Evolutionary conservation across 2,797 vertebrate species (phyloP).

Genomic region (Enoplosus armatus): DNA sequence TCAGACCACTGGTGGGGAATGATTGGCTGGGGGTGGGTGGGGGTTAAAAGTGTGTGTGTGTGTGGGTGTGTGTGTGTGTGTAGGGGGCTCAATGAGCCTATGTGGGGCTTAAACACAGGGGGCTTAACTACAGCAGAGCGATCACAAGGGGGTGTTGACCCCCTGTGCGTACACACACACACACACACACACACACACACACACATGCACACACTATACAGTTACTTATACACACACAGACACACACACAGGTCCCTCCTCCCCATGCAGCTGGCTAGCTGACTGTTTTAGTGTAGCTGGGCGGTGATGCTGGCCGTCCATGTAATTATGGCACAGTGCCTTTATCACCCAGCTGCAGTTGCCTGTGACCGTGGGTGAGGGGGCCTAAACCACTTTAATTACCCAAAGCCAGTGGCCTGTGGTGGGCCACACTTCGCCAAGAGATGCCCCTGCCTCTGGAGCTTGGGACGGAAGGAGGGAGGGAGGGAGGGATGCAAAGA

Average conservation of each 20-base stretch:
- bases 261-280: constrained; percentile 74
- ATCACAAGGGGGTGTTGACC: constrained; percentile 83
- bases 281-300: constrained; percentile 86
- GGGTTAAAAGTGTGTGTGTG: constrained; percentile 55
- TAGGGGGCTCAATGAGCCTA: constrained; percentile 78
- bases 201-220: constrained; percentile 63
- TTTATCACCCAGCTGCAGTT: constrained; percentile 89
- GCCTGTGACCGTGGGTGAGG: constrained; percentile 86
- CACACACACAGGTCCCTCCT: constrained; percentile 55
- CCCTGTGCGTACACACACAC: constrained; percentile 46
- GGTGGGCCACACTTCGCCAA: constrained; percentile 82
- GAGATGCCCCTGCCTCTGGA: constrained; percentile 79
- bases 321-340: constrained; percentile 88
- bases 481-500: constrained; percentile 48
- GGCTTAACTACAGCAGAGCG: constrained; percentile 86
- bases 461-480: constrained; percentile 52
- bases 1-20: constrained; percentile 84
- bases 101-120: constrained; percentile 86
- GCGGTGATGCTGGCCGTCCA: constrained; percentile 85
- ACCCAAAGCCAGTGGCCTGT: constrained; percentile 88
- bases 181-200: constrained; percentile 49
- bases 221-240: constrained; percentile 63
- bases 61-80: constrained; percentile 30
- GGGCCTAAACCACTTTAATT: constrained; percentile 89
- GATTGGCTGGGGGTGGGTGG: constrained; percentile 77